These are phyloP conservation scores for Melipona beecheii DNA, from an alignment of 2,888 invertebrate species.

Conservation along the genomic window DNA sequence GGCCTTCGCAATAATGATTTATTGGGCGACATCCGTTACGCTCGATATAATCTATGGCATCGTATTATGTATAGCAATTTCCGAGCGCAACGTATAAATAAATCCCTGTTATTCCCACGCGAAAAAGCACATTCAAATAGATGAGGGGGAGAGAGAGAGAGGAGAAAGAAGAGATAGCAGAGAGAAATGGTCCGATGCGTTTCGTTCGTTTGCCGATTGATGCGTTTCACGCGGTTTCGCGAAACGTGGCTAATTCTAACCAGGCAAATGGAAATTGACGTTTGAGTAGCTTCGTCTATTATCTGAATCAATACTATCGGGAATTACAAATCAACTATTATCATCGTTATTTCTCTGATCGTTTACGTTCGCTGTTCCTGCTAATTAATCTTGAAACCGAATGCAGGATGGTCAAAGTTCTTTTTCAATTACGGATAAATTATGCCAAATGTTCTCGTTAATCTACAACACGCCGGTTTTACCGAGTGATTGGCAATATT, in stretches of 20 bases:
- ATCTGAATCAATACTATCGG: slow-evolving; percentile 50
- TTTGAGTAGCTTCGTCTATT: slow-evolving; percentile 54
- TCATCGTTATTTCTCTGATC: slow-evolving; percentile 20
- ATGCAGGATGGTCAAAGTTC: not conserved
- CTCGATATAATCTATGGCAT: slow-evolving; percentile 53
- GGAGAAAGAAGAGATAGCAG: not conserved
- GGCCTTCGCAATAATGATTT: slow-evolving; percentile 53
- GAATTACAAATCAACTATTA: slow-evolving; percentile 34
- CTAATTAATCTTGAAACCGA: slow-evolving; percentile 23
- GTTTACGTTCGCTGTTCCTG: not conserved
- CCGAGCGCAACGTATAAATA: slow-evolving; percentile 43
- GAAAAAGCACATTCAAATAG: slow-evolving; percentile 28
- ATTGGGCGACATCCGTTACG: slow-evolving; percentile 53
- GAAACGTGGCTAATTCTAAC: slow-evolving; percentile 66
- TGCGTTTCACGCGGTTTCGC: slow-evolving; percentile 63
- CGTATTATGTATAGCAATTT: slow-evolving; percentile 40
- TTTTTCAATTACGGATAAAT: slow-evolving; percentile 16
- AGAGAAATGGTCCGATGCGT: slow-evolving; percentile 49
- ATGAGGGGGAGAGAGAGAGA: not conserved
- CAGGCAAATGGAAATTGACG: slow-evolving; percentile 72
- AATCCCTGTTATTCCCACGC: slow-evolving; percentile 44
- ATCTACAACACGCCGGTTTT: not conserved
- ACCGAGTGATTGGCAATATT: not conserved
- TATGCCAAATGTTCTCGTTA: not conserved
- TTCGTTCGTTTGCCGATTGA: slow-evolving; percentile 66